Evolutionary conservation across 2,113 vertebrate genomes (phyloP).

Genomic region (Sylvilagus bachmani): DNA sequence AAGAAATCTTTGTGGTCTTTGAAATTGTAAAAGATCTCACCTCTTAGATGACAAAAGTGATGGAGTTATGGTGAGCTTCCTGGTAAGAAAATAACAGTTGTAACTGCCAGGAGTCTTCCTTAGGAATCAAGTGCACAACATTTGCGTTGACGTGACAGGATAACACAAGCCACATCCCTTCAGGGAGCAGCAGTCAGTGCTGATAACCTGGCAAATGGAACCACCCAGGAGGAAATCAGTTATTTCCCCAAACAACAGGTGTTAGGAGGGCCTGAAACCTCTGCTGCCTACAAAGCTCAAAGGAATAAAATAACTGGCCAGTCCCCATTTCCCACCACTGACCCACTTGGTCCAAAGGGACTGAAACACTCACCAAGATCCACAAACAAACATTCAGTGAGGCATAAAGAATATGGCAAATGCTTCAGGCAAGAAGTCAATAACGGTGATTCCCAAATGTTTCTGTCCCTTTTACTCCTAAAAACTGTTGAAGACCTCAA

Average conservation of each 20-base stretch:
- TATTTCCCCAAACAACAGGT: constrained; percentile 15
- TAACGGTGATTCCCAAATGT: neutral
- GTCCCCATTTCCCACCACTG: neutral
- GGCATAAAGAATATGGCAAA: neutral
- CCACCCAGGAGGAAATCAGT: constrained; percentile 4
- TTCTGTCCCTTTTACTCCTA: neutral
- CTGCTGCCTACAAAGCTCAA: neutral
- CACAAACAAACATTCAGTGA: constrained; percentile 35
- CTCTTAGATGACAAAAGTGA: constrained; percentile 55
- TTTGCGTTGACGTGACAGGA: constrained; percentile 18
- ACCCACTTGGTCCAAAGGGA: neutral
- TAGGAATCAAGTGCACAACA: constrained; percentile 36
- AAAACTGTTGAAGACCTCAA: neutral
- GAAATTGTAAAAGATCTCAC: constrained; percentile 62
- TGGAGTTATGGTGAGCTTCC: constrained; percentile 51
- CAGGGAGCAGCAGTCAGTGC: neutral
- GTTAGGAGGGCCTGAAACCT: neutral
- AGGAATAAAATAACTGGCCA: neutral
- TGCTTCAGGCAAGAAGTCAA: neutral
- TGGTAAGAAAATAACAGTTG: constrained; percentile 69
- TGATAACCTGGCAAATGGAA: neutral
- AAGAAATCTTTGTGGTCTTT: constrained; percentile 71
- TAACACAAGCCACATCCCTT: neutral
- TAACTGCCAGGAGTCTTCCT: constrained; percentile 15
- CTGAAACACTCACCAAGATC: neutral